Evolutionary conservation across 2,888 invertebrate species (phyloP), one percentile per base, ranked within the genome.

Genomic region (Iphiclides podalirius): DNA sequence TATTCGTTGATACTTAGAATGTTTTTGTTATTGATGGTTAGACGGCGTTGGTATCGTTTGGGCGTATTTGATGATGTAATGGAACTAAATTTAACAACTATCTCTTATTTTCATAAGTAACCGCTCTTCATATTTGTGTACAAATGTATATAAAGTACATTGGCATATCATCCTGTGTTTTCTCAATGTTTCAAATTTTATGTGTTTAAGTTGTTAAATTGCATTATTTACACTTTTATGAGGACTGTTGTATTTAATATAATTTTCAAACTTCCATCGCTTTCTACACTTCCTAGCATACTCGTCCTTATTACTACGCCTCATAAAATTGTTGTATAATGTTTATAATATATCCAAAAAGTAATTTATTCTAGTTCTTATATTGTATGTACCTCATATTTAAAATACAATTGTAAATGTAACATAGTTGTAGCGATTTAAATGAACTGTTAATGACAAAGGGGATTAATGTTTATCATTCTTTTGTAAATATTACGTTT

Each of bases 311-410:
- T 77, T 79, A 70, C 72, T 76, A 71, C 68, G 64, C 78, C 75
- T 76, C 73, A 64, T 67, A 61, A 74, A 69, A 71, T 78, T 84
- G 82, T 85, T 85, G 79, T 83, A 75, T 76, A 79, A 79, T 84
- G 78, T 84, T 82, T 80, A 84, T 72, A 74, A 74, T 56, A 74
- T 77, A 76, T 75, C 75, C 76, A 82, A 61, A 65, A 68, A 75
- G 73, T 72, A 68, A 67, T 69, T 62, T 70, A 75, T 67, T 72
- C 68, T 72, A 72, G 58, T 60, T 72, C 66, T 72, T 73, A 73
- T 63, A 64, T 63, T 70, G 67, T 67, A 76, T 65, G 70, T 20
- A 20, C 20, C 20, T 75, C 67, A 64, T 71, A 67, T 68, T 68
- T 63, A 60, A 55, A 57, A 38, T 52, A 56, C 54, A 52, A 53